A percentile compares a stretch with the other conserved stretches of the same genome.
Evolutionary conservation across 2,113 vertebrate genomes (phyloP).

Genomic region (Microcebus griseorufus): DNA sequence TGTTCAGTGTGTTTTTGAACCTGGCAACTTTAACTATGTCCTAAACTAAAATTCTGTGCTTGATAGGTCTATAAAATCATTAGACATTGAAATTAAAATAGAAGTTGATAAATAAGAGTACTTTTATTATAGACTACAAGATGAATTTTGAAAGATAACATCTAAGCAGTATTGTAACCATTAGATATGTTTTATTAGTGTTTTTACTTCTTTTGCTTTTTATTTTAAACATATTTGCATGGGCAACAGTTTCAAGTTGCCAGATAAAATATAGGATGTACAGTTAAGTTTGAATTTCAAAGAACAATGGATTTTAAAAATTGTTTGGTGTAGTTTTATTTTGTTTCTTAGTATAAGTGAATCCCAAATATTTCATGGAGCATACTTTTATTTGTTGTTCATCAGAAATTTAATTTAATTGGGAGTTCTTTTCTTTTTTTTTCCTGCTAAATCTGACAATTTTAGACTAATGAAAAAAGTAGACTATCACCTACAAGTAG

Average conservation of each 20-base stretch:
- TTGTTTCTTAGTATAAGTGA: neutral
- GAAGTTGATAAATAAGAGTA: neutral
- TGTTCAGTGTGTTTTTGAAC: neutral
- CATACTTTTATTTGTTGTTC: neutral
- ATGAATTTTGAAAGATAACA: neutral
- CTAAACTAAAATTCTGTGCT: neutral
- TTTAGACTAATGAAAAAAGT: neutral
- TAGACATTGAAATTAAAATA: neutral
- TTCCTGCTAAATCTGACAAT: neutral
- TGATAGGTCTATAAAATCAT: neutral
- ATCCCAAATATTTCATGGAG: neutral
- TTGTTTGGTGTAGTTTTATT: neutral
- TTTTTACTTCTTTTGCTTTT: neutral
- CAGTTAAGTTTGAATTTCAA: neutral
- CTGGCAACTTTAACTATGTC: neutral
- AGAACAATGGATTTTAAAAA: neutral
- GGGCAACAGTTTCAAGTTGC: neutral
- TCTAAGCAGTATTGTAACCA: neutral
- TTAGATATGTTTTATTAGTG: neutral
- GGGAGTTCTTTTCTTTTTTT: neutral
- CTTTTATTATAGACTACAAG: neutral
- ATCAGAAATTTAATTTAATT: conserved; percentile 5
- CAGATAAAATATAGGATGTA: neutral
- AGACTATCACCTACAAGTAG: neutral
- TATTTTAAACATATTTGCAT: neutral